Percentiles rank a stretch among this genome's conserved stretches.
Conservation (phyloP, 2,888 invertebrate genomes). For the Cosmia pyralina region DNA sequence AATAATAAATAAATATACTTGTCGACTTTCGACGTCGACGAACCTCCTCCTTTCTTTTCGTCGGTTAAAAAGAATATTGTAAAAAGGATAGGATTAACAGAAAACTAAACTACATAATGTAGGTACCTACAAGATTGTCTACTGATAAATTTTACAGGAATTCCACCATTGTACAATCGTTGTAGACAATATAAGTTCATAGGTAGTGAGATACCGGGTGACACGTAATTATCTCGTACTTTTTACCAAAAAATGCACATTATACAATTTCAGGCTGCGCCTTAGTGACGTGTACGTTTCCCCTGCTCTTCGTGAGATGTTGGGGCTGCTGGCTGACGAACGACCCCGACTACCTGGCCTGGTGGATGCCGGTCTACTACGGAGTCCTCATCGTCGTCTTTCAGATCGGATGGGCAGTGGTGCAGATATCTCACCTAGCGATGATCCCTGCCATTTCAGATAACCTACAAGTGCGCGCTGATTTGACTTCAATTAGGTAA, state of each 20-base stretch:
- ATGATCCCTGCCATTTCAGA: conserved; percentile 96
- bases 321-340: conserved; percentile 88
- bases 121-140: neutral
- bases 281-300: conserved; percentile 93
- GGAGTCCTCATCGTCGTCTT: conserved; percentile 92
- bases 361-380: conserved; percentile 91
- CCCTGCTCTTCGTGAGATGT: conserved; percentile 94
- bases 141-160: neutral
- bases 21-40: too few species aligned
- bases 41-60: too few species aligned
- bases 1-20: too few species aligned
- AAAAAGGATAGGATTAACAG: neutral
- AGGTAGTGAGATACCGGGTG: too few species aligned
- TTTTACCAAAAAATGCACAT: neutral
- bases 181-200: too few species aligned
- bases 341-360: conserved; percentile 78
- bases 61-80: neutral
- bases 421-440: conserved; percentile 97
- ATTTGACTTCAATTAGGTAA: conserved; percentile 95
- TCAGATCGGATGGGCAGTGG: conserved; percentile 98
- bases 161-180: neutral
- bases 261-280: conserved; percentile 88
- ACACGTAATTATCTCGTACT: neutral
- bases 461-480: conserved; percentile 92
- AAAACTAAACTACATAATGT: neutral